These are phyloP conservation scores for Oreortyx pictus DNA, from an alignment of 2,797 vertebrate species.

Conservation along the genomic window DNA sequence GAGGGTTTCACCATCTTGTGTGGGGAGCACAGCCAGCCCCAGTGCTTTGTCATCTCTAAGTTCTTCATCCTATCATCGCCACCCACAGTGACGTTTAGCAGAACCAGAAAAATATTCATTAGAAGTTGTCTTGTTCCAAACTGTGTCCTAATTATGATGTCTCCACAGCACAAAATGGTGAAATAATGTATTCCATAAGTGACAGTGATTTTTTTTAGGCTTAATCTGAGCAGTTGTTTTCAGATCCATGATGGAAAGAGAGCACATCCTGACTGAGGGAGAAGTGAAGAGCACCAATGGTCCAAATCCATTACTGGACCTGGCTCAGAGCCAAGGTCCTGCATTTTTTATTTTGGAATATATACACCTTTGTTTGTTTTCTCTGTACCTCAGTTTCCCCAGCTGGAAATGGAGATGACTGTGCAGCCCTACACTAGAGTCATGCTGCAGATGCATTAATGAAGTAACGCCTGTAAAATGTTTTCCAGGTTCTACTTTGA, in stretches of 20 bases:
- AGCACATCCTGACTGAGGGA: neutral
- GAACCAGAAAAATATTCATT: neutral
- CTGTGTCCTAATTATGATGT: rapidly evolving
- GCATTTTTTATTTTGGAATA: neutral
- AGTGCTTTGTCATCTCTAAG: neutral
- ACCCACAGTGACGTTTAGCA: neutral
- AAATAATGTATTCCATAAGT: neutral
- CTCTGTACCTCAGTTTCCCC: constrained; percentile 44
- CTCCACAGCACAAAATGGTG: neutral
- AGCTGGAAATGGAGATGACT: neutral
- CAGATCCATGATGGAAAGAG: neutral
- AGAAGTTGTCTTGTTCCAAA: neutral
- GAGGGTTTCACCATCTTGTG: neutral
- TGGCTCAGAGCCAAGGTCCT: neutral
- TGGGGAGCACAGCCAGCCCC: neutral
- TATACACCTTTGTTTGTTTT: neutral
- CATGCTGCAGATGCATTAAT: neutral
- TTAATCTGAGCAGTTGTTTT: neutral
- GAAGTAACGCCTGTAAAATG: neutral
- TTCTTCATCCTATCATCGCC: neutral
- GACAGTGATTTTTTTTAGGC: neutral
- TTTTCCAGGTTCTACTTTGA: neutral
- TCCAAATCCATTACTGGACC: neutral
- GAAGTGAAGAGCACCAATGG: neutral
- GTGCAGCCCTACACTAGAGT: neutral